Base-by-base conservation (phyloP, 2,113 vertebrate genomes). In the Etia nguti region DNA sequence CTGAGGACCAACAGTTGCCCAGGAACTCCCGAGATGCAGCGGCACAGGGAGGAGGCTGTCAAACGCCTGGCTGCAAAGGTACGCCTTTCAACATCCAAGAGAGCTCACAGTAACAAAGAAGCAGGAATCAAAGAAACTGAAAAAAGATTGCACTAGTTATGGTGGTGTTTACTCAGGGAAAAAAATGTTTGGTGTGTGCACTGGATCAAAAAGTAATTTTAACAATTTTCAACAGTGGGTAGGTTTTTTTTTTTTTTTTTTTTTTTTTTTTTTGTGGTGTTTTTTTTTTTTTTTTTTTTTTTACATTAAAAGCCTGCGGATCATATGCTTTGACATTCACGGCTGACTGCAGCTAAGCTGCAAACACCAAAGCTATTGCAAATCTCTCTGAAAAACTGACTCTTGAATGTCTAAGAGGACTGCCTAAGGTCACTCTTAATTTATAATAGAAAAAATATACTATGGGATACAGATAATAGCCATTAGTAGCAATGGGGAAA, bases 51-150 rank as follows among this genome's bases (percentile, higher is more conserved):
- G 41, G 97, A 98, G 84, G 95, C 98, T 1, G 97, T 98, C 86
- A 98, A 96, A 89, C 96, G 94, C 20, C 97, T 99, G 4, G 98
- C 98, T 22, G 95, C 98, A 4, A 98, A 98, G 98, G 99, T 99
- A 96, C 6, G 20, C 73, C 77, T 41, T 38, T 1, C 26, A 29
- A 50, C 43, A 50, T 54, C 48, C 6, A 80, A 54, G 50, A 43
- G 24, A 54, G 70, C 82, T 62, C 7, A n/a, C 2, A 2, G 2
- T 38, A 13, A 38, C 4, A 41, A 38, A 65, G n/a, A 55, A 85
- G 31, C 4, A 77, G 57, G 26, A 55, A 54, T 16, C 34, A 18
- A 26, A 34, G 34, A 34, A 22, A 8, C 24, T 48, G 41, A 46
- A 73, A 73, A 77, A 50, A 50, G 8, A 75, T 26, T 50, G 3